Percentiles rank a stretch among this genome's conserved stretches.
These are phyloP conservation scores for Epinephelus cyanopodus DNA, from an alignment of 2,113 vertebrate species.

Conservation along the genomic window DNA sequence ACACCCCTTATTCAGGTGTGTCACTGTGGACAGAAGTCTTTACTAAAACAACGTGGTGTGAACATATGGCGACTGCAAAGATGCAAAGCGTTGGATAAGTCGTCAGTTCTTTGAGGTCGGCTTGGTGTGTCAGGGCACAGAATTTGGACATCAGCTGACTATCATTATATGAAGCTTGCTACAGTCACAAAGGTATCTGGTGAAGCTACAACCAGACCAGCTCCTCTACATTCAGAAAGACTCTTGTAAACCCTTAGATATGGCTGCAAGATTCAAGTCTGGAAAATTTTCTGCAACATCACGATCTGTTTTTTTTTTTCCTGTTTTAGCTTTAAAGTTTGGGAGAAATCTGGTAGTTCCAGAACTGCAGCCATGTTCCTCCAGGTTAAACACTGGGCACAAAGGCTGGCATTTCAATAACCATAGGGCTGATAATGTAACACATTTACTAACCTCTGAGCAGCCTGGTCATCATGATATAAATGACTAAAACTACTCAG, in stretches of 20 bases:
- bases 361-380: neutral
- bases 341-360: neutral
- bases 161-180: neutral
- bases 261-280: neutral
- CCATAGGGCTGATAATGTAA: neutral
- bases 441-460: neutral
- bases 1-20: neutral
- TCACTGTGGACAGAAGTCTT: neutral
- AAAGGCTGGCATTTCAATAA: neutral
- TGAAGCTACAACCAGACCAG: neutral
- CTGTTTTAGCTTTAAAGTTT: neutral
- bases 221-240: neutral
- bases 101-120: neutral
- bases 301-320: neutral
- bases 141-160: neutral
- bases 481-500: neutral
- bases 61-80: neutral
- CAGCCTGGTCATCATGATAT: neutral
- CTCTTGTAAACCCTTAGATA: neutral
- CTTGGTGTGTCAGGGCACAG: constrained; percentile 30
- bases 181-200: neutral
- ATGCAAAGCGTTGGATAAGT: neutral
- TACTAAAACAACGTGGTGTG: neutral
- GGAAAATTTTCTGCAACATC: constrained; percentile 1
- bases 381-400: neutral